A percentile compares a stretch with the other conserved stretches of the same genome.
phyloP scores from a whole-genome alignment of 1,140 invertebrate genomes.

The Bicyclus anynana region DNA sequence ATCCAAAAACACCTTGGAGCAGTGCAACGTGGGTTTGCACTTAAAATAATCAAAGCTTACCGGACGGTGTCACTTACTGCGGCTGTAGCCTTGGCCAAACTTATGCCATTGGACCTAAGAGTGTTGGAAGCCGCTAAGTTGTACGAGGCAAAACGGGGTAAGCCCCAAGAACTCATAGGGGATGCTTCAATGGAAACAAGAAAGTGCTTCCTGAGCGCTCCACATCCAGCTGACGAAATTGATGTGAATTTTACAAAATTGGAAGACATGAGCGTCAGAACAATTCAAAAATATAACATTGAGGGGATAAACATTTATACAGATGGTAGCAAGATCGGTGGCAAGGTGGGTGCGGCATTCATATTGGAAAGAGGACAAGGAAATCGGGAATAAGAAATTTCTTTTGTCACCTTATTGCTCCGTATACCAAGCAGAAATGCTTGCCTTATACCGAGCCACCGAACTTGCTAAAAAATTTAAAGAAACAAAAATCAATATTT shows the following conservation, averaged over 20 bases:
- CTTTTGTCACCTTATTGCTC: not conserved
- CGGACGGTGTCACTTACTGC: no score
- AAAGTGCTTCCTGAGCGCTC: not conserved
- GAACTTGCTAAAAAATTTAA: no score
- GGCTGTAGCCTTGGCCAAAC: no score
- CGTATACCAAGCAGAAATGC: constrained; percentile 11
- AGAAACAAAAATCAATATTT: no score
- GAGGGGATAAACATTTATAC: constrained; percentile 1
- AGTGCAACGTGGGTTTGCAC: no score
- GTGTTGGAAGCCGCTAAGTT: constrained; percentile 7
- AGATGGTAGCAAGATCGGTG: constrained; percentile 18
- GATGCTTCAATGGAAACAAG: constrained; percentile 18
- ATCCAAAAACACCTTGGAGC: no score
- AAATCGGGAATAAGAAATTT: not conserved
- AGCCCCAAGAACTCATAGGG: not conserved
- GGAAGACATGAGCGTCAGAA: not conserved
- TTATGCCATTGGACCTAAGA: no score
- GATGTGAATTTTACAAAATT: not conserved
- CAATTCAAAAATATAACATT: no score
- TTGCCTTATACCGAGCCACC: not conserved
- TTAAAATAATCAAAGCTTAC: no score
- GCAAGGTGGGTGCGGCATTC: constrained; percentile 13
- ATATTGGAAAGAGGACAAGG: constrained; percentile 3
- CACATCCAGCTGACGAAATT: constrained; percentile 12
- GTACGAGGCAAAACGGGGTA: constrained; percentile 22